Base-by-base conservation (phyloP, 1,140 invertebrate species). In the Musca vetustissima region DNA sequence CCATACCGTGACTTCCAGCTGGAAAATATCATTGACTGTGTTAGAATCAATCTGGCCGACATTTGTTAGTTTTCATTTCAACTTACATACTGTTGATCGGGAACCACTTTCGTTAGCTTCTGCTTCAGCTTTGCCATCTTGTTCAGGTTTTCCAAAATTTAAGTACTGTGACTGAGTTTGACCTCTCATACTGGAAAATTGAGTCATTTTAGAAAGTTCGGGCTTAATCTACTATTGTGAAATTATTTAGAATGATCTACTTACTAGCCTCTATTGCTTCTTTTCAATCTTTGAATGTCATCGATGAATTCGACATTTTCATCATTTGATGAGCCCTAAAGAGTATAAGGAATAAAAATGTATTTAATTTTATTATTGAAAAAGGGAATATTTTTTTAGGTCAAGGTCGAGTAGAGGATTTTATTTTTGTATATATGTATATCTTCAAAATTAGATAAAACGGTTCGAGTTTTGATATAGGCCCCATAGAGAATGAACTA, bases 91-190 rank as follows among this genome's bases (percentile, higher is more conserved):
- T 73, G 88, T 85, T 9, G 92, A 90, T 73, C 88, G 87, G 1
- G 91, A 92, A 19, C 88, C 87, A 74, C 89, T 87, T 65, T 87
- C 87, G 49, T 87, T 88, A 9, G 91, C 90, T 78, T 92, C 89
- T 2, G 92, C 92, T 79, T 93, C 91, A 0, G 92, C 92, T 79
- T 88, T 90, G 15, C 92, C 92, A 25, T 87, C 85, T 71, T 87
- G 80, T 73, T 88, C 86, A 19, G 84, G 85, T 57, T 85, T 84
- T 11, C 84, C 85, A 70, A 91, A 87, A 73, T 88, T 89, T 67
- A 93, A 81, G 79, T 92, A 94, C 75, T 94, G 92, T 8, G 92
- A 92, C 74, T 94, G 92, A 0, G 92, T 93, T 80, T 93, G 92
- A 25, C 92, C 92, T 50, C 89, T 83, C 22, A 64, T 67, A 73